phyloP scores from a whole-genome alignment of 2,113 vertebrate species.

The Euleptes europaea region DNA sequence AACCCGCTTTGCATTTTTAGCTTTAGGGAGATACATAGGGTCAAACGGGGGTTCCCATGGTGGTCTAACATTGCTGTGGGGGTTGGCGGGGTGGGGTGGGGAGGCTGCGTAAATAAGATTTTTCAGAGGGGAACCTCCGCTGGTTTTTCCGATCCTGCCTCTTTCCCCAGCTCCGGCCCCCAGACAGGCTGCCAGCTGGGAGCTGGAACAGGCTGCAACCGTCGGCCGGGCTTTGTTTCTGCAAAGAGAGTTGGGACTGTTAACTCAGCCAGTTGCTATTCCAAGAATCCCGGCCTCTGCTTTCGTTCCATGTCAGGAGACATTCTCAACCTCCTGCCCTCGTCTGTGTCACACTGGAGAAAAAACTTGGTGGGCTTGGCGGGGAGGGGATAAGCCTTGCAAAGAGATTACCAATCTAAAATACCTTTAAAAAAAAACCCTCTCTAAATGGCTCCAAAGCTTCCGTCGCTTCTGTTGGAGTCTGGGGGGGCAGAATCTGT shows the following conservation, averaged over 20 bases:
- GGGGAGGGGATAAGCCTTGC: background rate
- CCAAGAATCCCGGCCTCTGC: conserved; percentile 15
- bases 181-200: conserved; percentile 6
- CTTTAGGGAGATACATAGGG: background rate
- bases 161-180: background rate
- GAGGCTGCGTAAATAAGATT: too few species aligned
- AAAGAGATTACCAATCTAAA: background rate
- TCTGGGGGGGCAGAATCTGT: too few species aligned
- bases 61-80: too few species aligned
- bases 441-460: background rate
- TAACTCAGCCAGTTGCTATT: conserved; percentile 27
- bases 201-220: background rate
- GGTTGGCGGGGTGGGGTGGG: background rate
- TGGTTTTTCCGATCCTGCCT: background rate
- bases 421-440: background rate
- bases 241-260: conserved; percentile 8
- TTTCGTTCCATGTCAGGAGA: background rate
- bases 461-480: too few species aligned
- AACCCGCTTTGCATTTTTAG: background rate
- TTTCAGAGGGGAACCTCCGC: background rate
- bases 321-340: conserved; percentile 17
- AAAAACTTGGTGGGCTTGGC: background rate
- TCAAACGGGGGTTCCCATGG: background rate
- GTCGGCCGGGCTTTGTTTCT: conserved; percentile 21
- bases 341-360: background rate